Conservation (phyloP, 2,888 invertebrate species). For the Caenorhabditis sp. region DNA sequence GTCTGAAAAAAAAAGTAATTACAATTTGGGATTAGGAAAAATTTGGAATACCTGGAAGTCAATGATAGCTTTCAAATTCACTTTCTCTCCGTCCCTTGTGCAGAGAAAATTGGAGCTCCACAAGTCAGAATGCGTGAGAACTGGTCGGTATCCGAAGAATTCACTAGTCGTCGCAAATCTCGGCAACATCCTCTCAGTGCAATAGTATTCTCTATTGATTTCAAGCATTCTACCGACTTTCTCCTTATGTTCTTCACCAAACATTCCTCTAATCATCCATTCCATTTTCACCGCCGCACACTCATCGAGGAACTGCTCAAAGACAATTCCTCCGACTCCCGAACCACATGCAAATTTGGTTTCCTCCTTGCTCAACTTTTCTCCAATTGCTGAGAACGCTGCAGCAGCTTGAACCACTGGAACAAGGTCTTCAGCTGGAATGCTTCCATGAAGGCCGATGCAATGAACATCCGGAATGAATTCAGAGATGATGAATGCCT, state of each 20-base stretch:
- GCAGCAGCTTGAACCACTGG: constrained; percentile 37
- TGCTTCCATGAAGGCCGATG: constrained; percentile 31
- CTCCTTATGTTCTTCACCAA: constrained; percentile 35
- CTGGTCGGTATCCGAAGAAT: constrained; percentile 43
- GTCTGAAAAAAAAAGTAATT: constrained; percentile 30
- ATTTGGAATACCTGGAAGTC: constrained; percentile 44
- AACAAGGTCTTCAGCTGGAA: constrained; percentile 44
- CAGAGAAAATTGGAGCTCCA: constrained; percentile 54
- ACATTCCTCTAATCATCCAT: constrained; percentile 22
- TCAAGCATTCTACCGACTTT: constrained; percentile 36
- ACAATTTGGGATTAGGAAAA: not conserved
- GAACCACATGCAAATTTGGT: constrained; percentile 27
- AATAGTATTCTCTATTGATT: constrained; percentile 33
- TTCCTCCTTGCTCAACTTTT: constrained; percentile 37
- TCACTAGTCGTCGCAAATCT: constrained; percentile 21
- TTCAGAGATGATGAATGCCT: constrained; percentile 55
- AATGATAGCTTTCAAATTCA: constrained; percentile 49
- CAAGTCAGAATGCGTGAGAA: constrained; percentile 50
- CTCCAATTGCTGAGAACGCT: constrained; percentile 48
- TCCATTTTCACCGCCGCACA: constrained; percentile 1
- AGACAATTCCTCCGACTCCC: constrained; percentile 36
- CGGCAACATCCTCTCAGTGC: constrained; percentile 13
- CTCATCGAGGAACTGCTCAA: constrained; percentile 47
- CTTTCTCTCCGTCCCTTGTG: constrained; percentile 25
- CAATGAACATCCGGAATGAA: constrained; percentile 33